Evolutionary conservation across 2,113 vertebrate species (phyloP).

Genomic region (Silurus glanis): DNA sequence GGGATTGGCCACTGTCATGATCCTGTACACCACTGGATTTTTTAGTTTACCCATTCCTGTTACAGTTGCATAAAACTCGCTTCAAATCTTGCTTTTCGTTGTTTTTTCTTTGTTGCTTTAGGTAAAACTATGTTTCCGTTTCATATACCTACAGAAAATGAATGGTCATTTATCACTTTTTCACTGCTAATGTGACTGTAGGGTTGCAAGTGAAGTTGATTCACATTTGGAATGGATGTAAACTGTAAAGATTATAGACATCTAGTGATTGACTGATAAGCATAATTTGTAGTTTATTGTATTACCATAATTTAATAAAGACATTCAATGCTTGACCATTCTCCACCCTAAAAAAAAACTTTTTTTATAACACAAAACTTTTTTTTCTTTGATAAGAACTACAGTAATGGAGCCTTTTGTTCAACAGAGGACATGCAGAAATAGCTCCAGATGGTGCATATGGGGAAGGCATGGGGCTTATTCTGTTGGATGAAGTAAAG

Average conservation of each 20-base stretch:
- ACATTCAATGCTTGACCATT: background rate
- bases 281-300: background rate
- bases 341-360: background rate
- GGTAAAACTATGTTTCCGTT: background rate
- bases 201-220: background rate
- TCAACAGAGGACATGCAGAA: constrained; percentile 61
- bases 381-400: background rate
- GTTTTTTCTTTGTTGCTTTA: background rate
- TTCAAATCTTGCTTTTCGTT: background rate
- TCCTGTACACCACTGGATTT: background rate
- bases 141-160: background rate
- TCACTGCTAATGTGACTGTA: background rate
- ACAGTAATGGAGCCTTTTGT: constrained; percentile 10
- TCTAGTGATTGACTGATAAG: background rate
- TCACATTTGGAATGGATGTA: background rate
- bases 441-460: constrained; percentile 61
- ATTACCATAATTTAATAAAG: background rate
- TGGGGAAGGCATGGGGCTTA: constrained; percentile 73
- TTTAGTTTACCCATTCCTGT: background rate
- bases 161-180: background rate
- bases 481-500: constrained; percentile 82
- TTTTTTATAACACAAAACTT: background rate
- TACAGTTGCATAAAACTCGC: background rate
- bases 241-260: background rate
- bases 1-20: too few species aligned